phyloP scores from a whole-genome alignment of 2,888 invertebrate species.

The Cerceris ruficornis region DNA sequence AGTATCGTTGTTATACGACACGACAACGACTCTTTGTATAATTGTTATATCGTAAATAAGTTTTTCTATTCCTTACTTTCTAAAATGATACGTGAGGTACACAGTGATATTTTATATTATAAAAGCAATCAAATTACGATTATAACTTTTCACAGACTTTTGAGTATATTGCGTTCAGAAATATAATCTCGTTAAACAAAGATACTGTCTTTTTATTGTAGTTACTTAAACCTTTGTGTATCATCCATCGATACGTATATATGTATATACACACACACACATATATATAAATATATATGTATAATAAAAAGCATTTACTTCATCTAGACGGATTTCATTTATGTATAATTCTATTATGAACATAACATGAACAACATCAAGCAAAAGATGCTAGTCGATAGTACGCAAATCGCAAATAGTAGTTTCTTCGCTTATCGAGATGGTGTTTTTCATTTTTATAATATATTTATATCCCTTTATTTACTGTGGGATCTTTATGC shows the following conservation, averaged over 20 bases:
- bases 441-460: conserved; percentile 29
- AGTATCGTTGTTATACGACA: conserved; percentile 29
- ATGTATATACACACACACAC: too few species aligned
- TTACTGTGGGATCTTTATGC: conserved; percentile 30
- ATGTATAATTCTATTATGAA: conserved; percentile 28
- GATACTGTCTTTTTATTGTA: conserved; percentile 9
- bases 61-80: conserved; percentile 36
- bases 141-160: conserved; percentile 27
- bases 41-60: conserved; percentile 41
- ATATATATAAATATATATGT: neutral
- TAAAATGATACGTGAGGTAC: conserved; percentile 32
- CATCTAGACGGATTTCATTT: conserved; percentile 20
- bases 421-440: conserved; percentile 17
- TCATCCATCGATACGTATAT: conserved; percentile 1
- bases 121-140: conserved; percentile 22
- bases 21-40: conserved; percentile 31
- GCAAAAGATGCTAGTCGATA: conserved; percentile 41
- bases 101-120: conserved; percentile 17
- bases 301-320: conserved; percentile 1
- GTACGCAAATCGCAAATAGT: conserved; percentile 20
- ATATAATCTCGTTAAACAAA: conserved; percentile 36
- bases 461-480: conserved; percentile 35
- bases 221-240: conserved; percentile 21
- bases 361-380: conserved; percentile 31
- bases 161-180: conserved; percentile 32